Base-by-base conservation (phyloP, 2,888 invertebrate genomes). In the Rhogogaster chlorosoma region DNA sequence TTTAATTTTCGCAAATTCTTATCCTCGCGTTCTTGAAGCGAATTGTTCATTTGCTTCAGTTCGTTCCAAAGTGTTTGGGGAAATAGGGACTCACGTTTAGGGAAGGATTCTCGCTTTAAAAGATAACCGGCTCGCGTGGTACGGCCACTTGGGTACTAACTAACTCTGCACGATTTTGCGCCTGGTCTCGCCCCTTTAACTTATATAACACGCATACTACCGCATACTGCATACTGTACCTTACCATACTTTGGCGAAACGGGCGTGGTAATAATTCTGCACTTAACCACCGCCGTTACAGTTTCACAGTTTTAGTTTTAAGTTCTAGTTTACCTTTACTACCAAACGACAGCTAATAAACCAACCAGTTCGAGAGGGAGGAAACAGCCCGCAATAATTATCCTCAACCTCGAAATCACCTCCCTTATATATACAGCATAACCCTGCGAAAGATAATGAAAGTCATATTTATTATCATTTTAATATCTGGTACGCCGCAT, bases 261-360 rank as follows among this genome's bases (percentile, higher is more conserved):
- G 12, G 42, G 42, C 38, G 49, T 49, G 77, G 77, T 49, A 49
- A 77, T 53, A 77, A 77, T 77, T 77, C n/a, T 38, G 77, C 53
- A 49, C 49, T 77, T 49, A 77, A 77, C 77, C 77, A 32, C 49
- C 49, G 53, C 53, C 77, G 45, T 49, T 53, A 77, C 49, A 80
- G 80, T 80, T 80, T 61, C 80, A 80, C 61, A 57, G 67, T 64
- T 84, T 61, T 38, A 78, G 78, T 78, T 84, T 84, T 45, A 77
- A 38, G 78, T 49, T 80, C 42, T 67, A 85, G 86, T 87, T 86
- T 73, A 84, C 86, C 82, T 87, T 86, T 71, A 82, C 86, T 82
- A 85, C 84, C 87, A 90, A 90, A 90, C 88, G 89, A 87, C 88
- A 88, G 88, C 90, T 92, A 92, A 92, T 92, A 91, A 92, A 92